Percentiles rank a stretch among this genome's conserved stretches.
phyloP scores from a whole-genome alignment of 1,140 invertebrate genomes.

The Heliothis subflexa region DNA sequence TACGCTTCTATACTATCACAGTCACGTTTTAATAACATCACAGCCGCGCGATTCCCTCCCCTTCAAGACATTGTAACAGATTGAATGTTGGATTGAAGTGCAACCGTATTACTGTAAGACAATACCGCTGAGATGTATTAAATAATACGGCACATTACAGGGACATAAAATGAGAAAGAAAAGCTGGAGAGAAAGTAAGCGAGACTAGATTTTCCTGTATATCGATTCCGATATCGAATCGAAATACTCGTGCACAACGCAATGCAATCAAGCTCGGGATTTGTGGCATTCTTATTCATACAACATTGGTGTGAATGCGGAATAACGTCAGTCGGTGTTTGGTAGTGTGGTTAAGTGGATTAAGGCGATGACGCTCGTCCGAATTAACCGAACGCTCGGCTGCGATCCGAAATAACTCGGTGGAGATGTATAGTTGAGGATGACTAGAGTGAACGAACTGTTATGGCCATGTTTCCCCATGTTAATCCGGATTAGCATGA shows the following conservation, averaged over 20 bases:
- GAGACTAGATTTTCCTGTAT: background rate
- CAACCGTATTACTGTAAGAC: conserved; percentile 15
- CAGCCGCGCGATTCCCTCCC: background rate
- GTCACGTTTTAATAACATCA: conserved; percentile 17
- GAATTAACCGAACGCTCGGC: conserved; percentile 47
- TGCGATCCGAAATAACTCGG: conserved; percentile 42
- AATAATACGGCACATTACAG: conserved; percentile 1
- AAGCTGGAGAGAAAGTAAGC: background rate
- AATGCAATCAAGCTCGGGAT: conserved; percentile 20
- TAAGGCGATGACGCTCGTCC: conserved; percentile 48
- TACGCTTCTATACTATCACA: background rate
- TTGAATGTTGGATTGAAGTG: background rate
- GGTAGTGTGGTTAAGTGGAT: conserved; percentile 48
- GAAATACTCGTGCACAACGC: background rate
- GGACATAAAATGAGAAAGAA: background rate
- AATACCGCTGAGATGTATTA: background rate
- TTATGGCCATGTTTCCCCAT: conserved; percentile 19
- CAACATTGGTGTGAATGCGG: conserved; percentile 39
- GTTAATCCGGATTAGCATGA: conserved; percentile 13
- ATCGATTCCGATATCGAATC: background rate
- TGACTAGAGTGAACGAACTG: conserved; percentile 22
- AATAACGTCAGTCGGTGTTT: conserved; percentile 41
- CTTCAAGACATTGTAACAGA: conserved; percentile 10
- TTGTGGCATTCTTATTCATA: conserved; percentile 34
- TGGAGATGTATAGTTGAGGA: conserved; percentile 27